These are phyloP conservation scores for Zaprionus africanus DNA, from an alignment of 1,140 invertebrate genomes.

Conservation along the genomic window DNA sequence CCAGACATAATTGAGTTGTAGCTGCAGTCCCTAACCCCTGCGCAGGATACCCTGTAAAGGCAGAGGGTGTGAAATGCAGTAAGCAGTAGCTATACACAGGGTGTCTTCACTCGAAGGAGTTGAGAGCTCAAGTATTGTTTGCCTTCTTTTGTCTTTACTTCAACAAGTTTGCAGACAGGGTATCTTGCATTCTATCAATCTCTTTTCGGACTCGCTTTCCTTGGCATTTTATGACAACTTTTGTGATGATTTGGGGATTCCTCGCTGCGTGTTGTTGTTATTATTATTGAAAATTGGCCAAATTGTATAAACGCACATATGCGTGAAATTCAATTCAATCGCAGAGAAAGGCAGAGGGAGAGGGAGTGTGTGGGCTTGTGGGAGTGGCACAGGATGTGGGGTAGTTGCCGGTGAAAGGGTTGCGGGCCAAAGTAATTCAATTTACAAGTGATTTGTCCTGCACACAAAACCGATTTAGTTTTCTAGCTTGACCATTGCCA, in stretches of 20 bases:
- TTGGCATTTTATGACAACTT: constrained; percentile 69
- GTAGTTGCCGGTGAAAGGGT: constrained; percentile 55
- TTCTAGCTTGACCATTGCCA: constrained; percentile 62
- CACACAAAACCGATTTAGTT: constrained; percentile 78
- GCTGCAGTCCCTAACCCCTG: constrained; percentile 38
- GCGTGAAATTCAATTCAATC: constrained; percentile 80
- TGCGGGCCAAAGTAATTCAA: constrained; percentile 77
- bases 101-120: background rate
- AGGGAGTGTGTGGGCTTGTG: background rate
- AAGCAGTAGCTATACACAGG: background rate
- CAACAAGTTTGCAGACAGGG: constrained; percentile 6
- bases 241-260: constrained; percentile 66
- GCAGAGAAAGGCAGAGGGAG: constrained; percentile 27
- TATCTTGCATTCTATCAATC: constrained; percentile 13
- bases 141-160: background rate
- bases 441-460: constrained; percentile 81
- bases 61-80: background rate
- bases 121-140: background rate
- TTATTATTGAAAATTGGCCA: constrained; percentile 82
- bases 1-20: constrained; percentile 79
- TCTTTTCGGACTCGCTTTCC: constrained; percentile 8
- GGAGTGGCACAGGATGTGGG: constrained; percentile 3
- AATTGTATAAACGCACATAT: constrained; percentile 83
- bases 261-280: constrained; percentile 57
- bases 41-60: constrained; percentile 3